Percentiles rank a stretch among this genome's conserved stretches.
Conservation (phyloP, 2,797 vertebrate genomes). For the Oreonectes daqikongensis region DNA sequence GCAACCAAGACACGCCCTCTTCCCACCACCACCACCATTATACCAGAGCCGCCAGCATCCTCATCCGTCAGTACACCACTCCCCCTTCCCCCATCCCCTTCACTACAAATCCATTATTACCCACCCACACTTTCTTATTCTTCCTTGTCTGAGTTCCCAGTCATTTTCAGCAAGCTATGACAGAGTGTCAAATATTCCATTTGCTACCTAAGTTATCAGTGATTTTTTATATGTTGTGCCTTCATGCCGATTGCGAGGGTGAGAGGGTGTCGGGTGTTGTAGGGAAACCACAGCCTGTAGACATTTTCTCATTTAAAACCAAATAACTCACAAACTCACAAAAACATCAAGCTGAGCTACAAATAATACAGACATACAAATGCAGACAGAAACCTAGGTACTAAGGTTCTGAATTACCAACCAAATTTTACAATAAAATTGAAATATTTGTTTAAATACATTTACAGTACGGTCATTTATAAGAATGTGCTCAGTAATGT, state of each 20-base stretch:
- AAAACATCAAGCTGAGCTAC: no score
- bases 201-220: conserved; percentile 63
- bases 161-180: conserved; percentile 51
- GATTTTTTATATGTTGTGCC: conserved; percentile 65
- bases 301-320: conserved; percentile 22
- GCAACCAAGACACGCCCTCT: conserved; percentile 72
- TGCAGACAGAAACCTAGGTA: background rate
- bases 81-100: conserved; percentile 71
- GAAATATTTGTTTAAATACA: background rate
- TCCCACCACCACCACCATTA: conserved; percentile 68
- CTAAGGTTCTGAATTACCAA: background rate
- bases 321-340: conserved; percentile 8
- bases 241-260: conserved; percentile 65
- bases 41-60: conserved; percentile 34
- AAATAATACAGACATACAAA: background rate
- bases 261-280: conserved; percentile 56
- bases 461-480: background rate
- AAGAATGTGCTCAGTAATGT: background rate
- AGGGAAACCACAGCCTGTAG: conserved; percentile 26
- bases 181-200: conserved; percentile 70
- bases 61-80: conserved; percentile 61
- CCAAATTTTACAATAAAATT: background rate
- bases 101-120: conserved; percentile 50
- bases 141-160: conserved; percentile 45
- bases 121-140: conserved; percentile 39